A percentile compares a stretch with the other conserved stretches of the same genome.
Conservation (phyloP, 2,113 vertebrate species). For the Platycercus adscitus region DNA sequence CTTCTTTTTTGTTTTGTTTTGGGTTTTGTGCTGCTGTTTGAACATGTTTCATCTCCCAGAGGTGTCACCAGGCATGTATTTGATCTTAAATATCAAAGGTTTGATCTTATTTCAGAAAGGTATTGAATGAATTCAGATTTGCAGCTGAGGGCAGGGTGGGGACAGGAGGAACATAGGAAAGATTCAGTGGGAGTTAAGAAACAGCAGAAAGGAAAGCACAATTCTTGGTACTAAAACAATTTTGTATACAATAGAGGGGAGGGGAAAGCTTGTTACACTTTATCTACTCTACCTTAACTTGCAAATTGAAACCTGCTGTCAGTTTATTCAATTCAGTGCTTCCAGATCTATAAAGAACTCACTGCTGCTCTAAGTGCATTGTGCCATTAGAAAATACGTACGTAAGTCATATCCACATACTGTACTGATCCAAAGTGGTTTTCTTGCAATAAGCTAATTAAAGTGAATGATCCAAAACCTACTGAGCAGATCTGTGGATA, state of each 20-base stretch:
- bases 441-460: neutral
- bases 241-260: neutral
- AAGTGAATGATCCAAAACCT: neutral
- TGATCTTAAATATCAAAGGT: constrained; percentile 1
- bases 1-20: neutral
- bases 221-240: neutral
- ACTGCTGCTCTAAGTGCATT: neutral
- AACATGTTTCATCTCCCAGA: neutral
- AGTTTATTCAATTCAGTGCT: neutral
- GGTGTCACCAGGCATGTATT: neutral
- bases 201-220: neutral
- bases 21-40: neutral
- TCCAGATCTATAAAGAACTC: neutral
- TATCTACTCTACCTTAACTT: neutral
- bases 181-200: neutral
- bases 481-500: neutral
- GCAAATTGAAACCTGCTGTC: neutral
- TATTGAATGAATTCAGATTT: neutral
- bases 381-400: neutral
- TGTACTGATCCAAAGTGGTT: neutral
- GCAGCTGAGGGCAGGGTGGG: neutral
- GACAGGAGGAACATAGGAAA: neutral
- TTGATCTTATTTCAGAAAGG: neutral
- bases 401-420: neutral
- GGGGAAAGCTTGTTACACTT: neutral